phyloP scores from a whole-genome alignment of 2,888 invertebrate genomes.

The Chromoteleia sp. region DNA sequence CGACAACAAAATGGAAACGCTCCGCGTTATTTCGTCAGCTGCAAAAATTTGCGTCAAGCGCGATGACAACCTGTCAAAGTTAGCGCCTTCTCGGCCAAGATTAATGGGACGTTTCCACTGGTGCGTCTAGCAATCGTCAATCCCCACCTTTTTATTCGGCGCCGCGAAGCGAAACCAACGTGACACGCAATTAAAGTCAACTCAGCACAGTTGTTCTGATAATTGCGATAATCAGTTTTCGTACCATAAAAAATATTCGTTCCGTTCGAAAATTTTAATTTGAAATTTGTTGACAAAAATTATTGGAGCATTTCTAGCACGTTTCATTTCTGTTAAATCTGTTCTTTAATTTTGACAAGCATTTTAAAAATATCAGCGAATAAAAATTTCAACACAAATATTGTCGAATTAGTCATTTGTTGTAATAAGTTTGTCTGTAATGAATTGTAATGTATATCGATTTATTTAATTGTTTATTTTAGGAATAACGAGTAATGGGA shows the following conservation, averaged over 20 bases:
- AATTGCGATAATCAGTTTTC: conserved; percentile 31
- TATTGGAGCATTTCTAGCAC: too few species aligned
- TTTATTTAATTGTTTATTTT: conserved; percentile 9
- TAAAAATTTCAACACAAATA: too few species aligned
- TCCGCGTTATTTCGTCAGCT: conserved; percentile 58
- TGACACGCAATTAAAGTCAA: conserved; percentile 48
- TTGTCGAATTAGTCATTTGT: too few species aligned
- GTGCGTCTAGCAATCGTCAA: conserved; percentile 40
- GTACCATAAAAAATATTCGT: conserved; percentile 12
- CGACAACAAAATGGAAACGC: conserved; percentile 50
- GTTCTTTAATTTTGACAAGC: too few species aligned
- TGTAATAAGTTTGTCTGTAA: too few species aligned
- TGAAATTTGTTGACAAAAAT: too few species aligned
- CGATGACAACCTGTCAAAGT: conserved; percentile 49
- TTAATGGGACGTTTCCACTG: conserved; percentile 51
- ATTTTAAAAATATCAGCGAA: too few species aligned
- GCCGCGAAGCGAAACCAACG: conserved; percentile 28
- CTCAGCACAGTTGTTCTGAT: conserved; percentile 27
- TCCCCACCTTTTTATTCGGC: conserved; percentile 32
- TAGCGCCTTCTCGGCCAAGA: conserved; percentile 44
- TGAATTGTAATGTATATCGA: not conserved
- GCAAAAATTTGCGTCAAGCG: conserved; percentile 51
- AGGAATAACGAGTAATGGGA: not conserved
- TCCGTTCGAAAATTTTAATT: conserved; percentile 4
- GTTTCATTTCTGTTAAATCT: too few species aligned